Evolutionary conservation across 2,797 vertebrate genomes (phyloP).

Genomic region (Eutrigla gurnardus): DNA sequence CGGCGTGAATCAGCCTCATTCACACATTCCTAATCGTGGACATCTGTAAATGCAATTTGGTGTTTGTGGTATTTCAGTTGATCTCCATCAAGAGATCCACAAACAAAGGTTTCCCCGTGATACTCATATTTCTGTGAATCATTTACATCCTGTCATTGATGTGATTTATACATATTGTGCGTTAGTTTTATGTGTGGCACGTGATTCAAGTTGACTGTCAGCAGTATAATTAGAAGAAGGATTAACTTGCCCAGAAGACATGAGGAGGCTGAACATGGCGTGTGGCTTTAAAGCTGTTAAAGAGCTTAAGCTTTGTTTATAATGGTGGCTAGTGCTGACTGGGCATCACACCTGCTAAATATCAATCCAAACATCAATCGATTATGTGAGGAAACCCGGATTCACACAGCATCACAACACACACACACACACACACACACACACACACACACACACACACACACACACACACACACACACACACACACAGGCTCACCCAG

Average conservation of each 20-base stretch:
- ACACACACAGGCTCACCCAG: constrained; percentile 86
- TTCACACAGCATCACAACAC: not conserved
- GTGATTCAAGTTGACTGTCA: constrained; percentile 26
- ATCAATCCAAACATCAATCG: not conserved
- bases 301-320: constrained; percentile 60
- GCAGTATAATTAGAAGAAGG: constrained; percentile 50
- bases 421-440: not conserved
- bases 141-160: not conserved
- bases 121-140: not conserved
- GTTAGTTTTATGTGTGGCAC: not conserved
- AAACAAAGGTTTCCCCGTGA: not conserved
- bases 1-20: not conserved
- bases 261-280: constrained; percentile 38
- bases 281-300: constrained; percentile 51
- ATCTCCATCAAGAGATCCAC: too few species aligned
- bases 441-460: not conserved
- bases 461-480: not conserved
- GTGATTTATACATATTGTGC: not conserved
- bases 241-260: constrained; percentile 51
- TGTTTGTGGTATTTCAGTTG: not conserved
- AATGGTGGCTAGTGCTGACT: not conserved
- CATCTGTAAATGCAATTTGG: not conserved
- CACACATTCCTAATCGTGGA: not conserved
- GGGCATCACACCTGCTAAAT: constrained; percentile 13
- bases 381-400: not conserved